phyloP scores from a whole-genome alignment of 2,888 invertebrate genomes.

The Meteorus cinctellus region DNA sequence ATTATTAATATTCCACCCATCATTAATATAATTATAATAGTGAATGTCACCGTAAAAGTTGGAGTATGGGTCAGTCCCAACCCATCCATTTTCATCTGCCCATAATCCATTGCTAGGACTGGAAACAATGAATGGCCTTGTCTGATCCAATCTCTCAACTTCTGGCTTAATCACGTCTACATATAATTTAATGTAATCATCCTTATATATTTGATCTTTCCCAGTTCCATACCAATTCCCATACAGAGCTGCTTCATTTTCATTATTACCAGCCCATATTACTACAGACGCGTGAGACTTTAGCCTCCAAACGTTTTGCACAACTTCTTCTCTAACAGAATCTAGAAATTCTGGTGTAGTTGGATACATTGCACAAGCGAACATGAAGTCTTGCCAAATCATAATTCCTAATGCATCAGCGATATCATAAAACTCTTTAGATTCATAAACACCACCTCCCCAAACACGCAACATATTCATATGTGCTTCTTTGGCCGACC shows the following conservation, averaged over 20 bases:
- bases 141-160: constrained; percentile 78
- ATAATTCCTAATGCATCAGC: constrained; percentile 93
- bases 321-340: constrained; percentile 84
- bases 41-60: constrained; percentile 92
- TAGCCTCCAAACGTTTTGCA: constrained; percentile 86
- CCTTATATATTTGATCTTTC: constrained; percentile 77
- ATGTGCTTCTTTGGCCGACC: constrained; percentile 83
- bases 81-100: constrained; percentile 83
- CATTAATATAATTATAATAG: constrained; percentile 88
- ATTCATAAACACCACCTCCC: constrained; percentile 98
- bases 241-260: constrained; percentile 92
- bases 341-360: constrained; percentile 81
- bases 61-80: constrained; percentile 86
- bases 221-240: constrained; percentile 83
- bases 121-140: constrained; percentile 85
- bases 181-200: constrained; percentile 89
- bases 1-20: constrained; percentile 86
- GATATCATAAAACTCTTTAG: constrained; percentile 88
- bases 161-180: constrained; percentile 83
- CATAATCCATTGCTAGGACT: constrained; percentile 92
- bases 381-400: constrained; percentile 99
- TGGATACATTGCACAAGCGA: constrained; percentile 97
- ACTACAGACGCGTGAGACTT: constrained; percentile 91
- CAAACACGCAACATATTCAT: constrained; percentile 98
- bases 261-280: constrained; percentile 97